A percentile compares a stretch with the other conserved stretches of the same genome.
Evolutionary conservation across 2,113 vertebrate genomes (phyloP).

Genomic region (Pteropus alecto): DNA sequence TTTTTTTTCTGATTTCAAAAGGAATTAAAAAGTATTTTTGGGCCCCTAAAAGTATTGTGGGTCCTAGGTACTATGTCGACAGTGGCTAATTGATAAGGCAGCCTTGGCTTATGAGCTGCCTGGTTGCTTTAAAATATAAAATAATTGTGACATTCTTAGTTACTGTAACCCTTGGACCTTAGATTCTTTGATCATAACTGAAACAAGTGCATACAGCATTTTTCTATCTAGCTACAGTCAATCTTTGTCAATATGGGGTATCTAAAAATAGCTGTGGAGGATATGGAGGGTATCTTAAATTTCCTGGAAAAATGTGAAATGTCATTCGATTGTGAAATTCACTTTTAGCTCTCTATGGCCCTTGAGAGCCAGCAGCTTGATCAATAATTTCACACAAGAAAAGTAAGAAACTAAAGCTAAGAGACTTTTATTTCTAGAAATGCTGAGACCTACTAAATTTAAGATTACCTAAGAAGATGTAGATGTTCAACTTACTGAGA

Average conservation of each 20-base stretch:
- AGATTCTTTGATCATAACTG: neutral
- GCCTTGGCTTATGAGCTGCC: neutral
- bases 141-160: neutral
- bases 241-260: neutral
- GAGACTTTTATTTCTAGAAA: neutral
- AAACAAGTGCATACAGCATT: neutral
- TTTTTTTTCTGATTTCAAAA: neutral
- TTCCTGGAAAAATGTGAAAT: neutral
- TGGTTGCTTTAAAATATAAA: neutral
- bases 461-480: neutral
- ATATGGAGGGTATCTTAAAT: neutral
- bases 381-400: neutral
- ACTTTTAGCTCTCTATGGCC: neutral
- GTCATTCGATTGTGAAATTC: neutral
- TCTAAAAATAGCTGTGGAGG: neutral
- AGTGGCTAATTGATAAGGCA: neutral
- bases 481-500: neutral
- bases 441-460: neutral
- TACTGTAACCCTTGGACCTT: neutral
- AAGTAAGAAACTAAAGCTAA: slow-evolving; percentile 2
- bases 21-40: neutral
- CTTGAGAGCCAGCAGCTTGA: neutral
- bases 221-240: neutral
- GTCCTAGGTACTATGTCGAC: too few relatives aligned
- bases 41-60: neutral